Evolutionary conservation across 2,797 vertebrate genomes (phyloP).

Genomic region (Artibeus jamaicensis): DNA sequence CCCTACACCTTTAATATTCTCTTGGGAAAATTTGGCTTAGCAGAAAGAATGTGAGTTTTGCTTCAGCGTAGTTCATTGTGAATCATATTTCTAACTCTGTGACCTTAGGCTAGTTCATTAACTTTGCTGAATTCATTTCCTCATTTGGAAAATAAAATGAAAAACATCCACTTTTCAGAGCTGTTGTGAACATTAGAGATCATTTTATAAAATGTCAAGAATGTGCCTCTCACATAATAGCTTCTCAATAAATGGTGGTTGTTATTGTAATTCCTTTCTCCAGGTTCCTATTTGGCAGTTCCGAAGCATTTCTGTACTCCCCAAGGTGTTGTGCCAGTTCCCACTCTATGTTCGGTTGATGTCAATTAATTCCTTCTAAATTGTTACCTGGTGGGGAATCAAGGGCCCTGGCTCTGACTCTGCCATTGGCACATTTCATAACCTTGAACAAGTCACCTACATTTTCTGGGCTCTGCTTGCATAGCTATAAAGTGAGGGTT

Average conservation of each 20-base stretch:
- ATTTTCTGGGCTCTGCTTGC: neutral
- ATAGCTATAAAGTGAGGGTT: neutral
- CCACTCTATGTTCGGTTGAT: neutral
- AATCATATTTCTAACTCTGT: conserved; percentile 20
- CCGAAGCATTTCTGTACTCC: neutral
- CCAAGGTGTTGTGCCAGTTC: neutral
- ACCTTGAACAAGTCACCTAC: conserved; percentile 47
- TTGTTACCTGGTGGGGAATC: conserved; percentile 11
- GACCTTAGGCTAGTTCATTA: conserved; percentile 10
- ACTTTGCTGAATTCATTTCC: neutral
- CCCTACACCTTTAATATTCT: neutral
- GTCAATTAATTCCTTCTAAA: conserved; percentile 51
- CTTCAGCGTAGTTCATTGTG: neutral
- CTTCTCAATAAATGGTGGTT: conserved; percentile 52
- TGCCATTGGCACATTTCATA: conserved; percentile 2
- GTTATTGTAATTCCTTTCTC: conserved; percentile 22
- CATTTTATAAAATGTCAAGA: conserved; percentile 38
- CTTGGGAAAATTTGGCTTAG: neutral
- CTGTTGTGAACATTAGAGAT: neutral
- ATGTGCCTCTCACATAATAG: neutral
- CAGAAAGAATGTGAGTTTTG: neutral
- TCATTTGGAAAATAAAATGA: conserved; percentile 9
- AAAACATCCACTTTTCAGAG: neutral
- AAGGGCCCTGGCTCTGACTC: neutral
- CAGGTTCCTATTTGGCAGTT: neutral